phyloP scores from a whole-genome alignment of 2,113 vertebrate genomes.

The Rousettus leschenaultii region DNA sequence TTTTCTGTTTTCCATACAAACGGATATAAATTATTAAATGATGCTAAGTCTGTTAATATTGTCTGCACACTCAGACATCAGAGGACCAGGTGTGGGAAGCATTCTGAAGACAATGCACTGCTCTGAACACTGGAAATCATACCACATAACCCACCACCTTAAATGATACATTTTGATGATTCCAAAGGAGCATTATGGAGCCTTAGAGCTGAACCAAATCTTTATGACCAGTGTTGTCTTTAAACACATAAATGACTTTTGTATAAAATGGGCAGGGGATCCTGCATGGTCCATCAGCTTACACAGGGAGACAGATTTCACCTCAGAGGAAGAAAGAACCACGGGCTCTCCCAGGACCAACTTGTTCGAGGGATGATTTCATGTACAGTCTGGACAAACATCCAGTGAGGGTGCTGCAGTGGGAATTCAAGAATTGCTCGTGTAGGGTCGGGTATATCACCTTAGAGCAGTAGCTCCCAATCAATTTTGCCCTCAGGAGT shows the following conservation, averaged over 20 bases:
- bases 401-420: neutral
- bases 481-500: neutral
- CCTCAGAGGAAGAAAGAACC: neutral
- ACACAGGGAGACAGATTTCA: neutral
- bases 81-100: neutral
- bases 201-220: neutral
- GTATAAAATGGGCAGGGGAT: neutral
- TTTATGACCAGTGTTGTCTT: neutral
- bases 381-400: neutral
- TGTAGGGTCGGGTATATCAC: neutral
- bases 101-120: neutral
- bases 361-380: neutral
- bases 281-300: neutral
- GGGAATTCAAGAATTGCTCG: neutral
- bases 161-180: neutral
- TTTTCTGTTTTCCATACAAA: neutral
- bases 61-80: neutral
- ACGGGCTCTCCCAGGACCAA: neutral
- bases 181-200: neutral
- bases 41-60: neutral
- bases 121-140: neutral
- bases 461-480: neutral
- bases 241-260: neutral
- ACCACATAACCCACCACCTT: neutral
- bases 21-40: neutral